Evolutionary conservation across 1,140 invertebrate species (phyloP).

Genomic region (Drosophila ironensis): DNA sequence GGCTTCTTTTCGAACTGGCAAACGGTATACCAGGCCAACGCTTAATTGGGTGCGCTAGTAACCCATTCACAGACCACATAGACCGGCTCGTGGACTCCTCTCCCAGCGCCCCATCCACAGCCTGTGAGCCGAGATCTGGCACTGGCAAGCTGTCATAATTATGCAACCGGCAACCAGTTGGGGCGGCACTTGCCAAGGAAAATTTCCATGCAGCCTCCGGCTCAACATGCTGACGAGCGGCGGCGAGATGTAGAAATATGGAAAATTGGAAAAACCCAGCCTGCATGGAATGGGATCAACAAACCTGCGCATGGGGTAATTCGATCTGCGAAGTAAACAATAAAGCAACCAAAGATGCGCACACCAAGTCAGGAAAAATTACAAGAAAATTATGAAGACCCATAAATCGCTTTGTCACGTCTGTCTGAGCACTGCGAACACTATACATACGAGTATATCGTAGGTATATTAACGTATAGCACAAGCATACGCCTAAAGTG

Average conservation of each 20-base stretch:
- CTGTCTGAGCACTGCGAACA: conserved; percentile 46
- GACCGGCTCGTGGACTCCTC: conserved; percentile 15
- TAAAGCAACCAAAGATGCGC: conserved; percentile 20
- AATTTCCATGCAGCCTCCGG: conserved; percentile 36
- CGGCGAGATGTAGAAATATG: conserved; percentile 32
- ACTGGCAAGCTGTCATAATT: conserved; percentile 60
- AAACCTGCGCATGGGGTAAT: conserved; percentile 64
- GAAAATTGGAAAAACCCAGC: conserved; percentile 53
- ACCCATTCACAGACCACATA: conserved; percentile 37
- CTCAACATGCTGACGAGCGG: background rate
- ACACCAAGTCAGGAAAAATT: conserved; percentile 31
- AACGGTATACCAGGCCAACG: conserved; percentile 23
- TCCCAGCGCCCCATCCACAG: background rate
- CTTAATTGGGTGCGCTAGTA: conserved; percentile 37
- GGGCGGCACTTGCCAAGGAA: conserved; percentile 45
- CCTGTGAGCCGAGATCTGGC: conserved; percentile 7
- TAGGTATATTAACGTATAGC: too few relatives aligned
- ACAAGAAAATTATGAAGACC: conserved; percentile 29
- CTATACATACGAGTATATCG: background rate
- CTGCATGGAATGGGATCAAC: conserved; percentile 63
- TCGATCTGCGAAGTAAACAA: conserved; percentile 47
- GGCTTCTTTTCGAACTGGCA: conserved; percentile 1
- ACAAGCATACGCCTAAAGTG: too few relatives aligned
- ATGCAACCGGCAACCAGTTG: conserved; percentile 59
- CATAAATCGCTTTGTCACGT: conserved; percentile 58